Conservation (phyloP, 2,797 vertebrate species). For the Paratrypauchen microcephalus region DNA sequence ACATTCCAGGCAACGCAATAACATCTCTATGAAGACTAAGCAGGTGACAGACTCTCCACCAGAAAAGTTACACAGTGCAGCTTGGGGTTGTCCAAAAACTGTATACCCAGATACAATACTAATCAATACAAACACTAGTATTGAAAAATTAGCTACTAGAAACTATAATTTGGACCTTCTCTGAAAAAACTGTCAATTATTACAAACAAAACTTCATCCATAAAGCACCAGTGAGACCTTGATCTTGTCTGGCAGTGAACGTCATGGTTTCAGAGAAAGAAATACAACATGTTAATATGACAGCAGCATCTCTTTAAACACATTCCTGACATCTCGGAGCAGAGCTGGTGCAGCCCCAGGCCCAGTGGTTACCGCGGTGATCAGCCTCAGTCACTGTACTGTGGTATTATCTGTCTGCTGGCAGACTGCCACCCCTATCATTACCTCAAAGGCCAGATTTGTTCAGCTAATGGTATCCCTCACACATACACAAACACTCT, state of each 20-base stretch:
- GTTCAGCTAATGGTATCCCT: slow-evolving; percentile 62
- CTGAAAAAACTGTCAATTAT: not conserved
- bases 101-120: too few relatives aligned
- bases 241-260: not conserved
- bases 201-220: not conserved
- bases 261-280: not conserved
- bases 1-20: too few relatives aligned
- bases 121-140: not conserved
- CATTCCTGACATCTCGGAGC: slow-evolving; percentile 44
- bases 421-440: slow-evolving; percentile 66
- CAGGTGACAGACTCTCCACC: too few relatives aligned
- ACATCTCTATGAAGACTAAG: too few relatives aligned
- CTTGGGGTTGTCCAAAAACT: too few relatives aligned
- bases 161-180: too few relatives aligned
- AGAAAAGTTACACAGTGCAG: too few relatives aligned
- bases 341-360: slow-evolving; percentile 3
- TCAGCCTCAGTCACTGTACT: slow-evolving; percentile 51
- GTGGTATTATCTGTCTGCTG: slow-evolving; percentile 72
- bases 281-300: not conserved
- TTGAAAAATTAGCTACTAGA: too few relatives aligned
- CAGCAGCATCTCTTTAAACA: slow-evolving; percentile 17
- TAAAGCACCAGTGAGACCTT: not conserved
- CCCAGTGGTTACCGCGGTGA: slow-evolving; percentile 40
- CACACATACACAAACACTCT: slow-evolving; percentile 27
- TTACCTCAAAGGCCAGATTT: slow-evolving; percentile 70